A percentile compares a stretch with the other conserved stretches of the same genome.
Conservation (phyloP, 2,797 vertebrate species). For the Sebastes taczanowskii region DNA sequence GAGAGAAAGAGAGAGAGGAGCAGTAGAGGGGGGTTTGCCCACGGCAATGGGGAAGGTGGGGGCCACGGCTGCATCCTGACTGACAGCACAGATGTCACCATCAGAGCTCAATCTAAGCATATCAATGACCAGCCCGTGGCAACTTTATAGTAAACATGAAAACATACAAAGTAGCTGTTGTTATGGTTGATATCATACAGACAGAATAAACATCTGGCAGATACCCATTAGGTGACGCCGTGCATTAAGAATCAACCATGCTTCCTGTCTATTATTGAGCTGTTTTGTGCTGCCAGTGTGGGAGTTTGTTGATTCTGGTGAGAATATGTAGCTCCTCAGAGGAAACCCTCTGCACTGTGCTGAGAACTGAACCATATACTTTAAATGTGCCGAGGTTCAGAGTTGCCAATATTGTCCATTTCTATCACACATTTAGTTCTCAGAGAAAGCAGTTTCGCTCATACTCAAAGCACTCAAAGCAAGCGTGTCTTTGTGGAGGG, state of each 20-base stretch:
- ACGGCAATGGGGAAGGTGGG: constrained; percentile 72
- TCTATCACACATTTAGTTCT: constrained; percentile 29
- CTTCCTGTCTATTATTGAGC: constrained; percentile 25
- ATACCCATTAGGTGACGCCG: background rate
- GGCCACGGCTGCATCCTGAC: constrained; percentile 74
- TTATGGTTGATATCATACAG: constrained; percentile 33
- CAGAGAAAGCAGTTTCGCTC: constrained; percentile 36
- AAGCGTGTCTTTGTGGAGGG: constrained; percentile 59
- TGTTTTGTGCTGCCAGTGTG: constrained; percentile 23
- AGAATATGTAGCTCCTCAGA: constrained; percentile 39
- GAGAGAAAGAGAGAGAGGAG: constrained; percentile 65
- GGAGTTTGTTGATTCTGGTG: constrained; percentile 38
- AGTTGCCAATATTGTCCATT: constrained; percentile 41
- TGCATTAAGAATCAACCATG: background rate
- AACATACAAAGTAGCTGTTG: constrained; percentile 42
- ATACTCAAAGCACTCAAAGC: constrained; percentile 24
- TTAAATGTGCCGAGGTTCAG: constrained; percentile 46
- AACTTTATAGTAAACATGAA: constrained; percentile 71
- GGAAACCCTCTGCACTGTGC: constrained; percentile 20
- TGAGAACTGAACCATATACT: constrained; percentile 46
- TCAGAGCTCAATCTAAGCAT: constrained; percentile 84
- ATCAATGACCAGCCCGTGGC: constrained; percentile 79
- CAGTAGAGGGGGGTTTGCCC: constrained; percentile 77
- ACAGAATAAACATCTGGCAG: constrained; percentile 18
- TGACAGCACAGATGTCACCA: constrained; percentile 89